Evolutionary conservation across 2,113 vertebrate genomes (phyloP), one percentile per base, ranked within the genome.

Genomic region (Suricata suricatta): DNA sequence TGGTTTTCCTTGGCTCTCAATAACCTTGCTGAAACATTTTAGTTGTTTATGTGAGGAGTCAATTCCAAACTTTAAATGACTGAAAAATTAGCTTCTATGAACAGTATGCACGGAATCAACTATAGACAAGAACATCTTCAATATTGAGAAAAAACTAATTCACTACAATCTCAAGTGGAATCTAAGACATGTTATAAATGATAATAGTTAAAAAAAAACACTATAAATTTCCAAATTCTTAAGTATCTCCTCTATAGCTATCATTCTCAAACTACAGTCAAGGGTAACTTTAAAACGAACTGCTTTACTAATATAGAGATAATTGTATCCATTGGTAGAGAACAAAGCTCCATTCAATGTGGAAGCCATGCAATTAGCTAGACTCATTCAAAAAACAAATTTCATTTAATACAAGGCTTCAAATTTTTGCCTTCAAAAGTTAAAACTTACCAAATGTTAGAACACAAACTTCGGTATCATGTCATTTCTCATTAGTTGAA

Each of bases 401-500:
- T 50, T 88, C 33, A 33, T 82, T 86, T 76, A 68, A 52, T 1
- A 88, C 9, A 47, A 71, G 38, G 16, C 66, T 90, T 95, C 52
- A 79, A 90, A 79, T 35, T 63, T 89, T 72, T 95, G 54, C 35
- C 38, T 90, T 80, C 63, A 94, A 74, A 93, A 68, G 29, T 92
- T 69, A 71, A 80, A 97, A 82, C 25, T 77, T 94, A 81, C 5
- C 74, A 84, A 94, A 44, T 79, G 19, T 77, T 64, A 86, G 16
- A 54, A 72, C 14, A 83, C 27, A 79, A 92, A 83, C 11, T 82
- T 87, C 33, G 71, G 6, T 25, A 6, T 81, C 19, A 60, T 11
- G 9, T 41, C 54, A 71, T 84, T 90, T 95, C 93, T 92, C 50
- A 88, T 88, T 71, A 86, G 27, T 27, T 91, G 38, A 88, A 91